Base-by-base conservation (phyloP, 2,113 vertebrate genomes). In the Hepsetus odoe region DNA sequence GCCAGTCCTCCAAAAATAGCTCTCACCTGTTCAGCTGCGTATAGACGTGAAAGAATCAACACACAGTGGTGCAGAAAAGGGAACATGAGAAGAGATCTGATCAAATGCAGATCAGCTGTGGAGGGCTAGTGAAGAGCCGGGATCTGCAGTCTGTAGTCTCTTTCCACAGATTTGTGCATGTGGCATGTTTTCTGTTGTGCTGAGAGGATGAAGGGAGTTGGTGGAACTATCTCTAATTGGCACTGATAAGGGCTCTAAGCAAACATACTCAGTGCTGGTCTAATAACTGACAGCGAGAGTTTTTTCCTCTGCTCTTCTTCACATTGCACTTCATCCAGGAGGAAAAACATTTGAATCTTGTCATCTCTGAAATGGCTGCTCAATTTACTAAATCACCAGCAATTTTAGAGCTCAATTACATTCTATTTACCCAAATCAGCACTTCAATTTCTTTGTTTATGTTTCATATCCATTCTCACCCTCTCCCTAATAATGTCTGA, bases 331-430 rank as follows among this genome's bases (percentile, higher is more conserved):
- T 46, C 77, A 72, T 26, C 80, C 76, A 67, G 49, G 55, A 53
- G 44, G 55, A 22, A 49, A 78, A 69, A 73, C 55, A 79, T 56
- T 53, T 59, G 24, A 82, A 67, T 33, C 40, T 78, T 79, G 56
- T 65, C 65, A 73, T 75, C 16, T 74, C 49, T 46, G 32, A 70
- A 82, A 80, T 65, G 70, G 62, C 73, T 81, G 77, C 61, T 76
- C 53, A 72, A 62, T 56, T 73, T 83, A 72, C 70, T 65, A 86
- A 84, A 88, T 86, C 83, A 71, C 40, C 32, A 74, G 70, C 85
- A 86, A 76, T 90, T 86, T 84, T 75, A 89, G 85, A 88, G 85
- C 87, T 88, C 84, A 89, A 90, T 91, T 91, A 90, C 58, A 28
- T 53, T 73, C 65, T 83, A 73, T 89, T 88, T 88, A 88, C 82